phyloP scores from a whole-genome alignment of 2,113 vertebrate species.

The Aepyceros melampus region DNA sequence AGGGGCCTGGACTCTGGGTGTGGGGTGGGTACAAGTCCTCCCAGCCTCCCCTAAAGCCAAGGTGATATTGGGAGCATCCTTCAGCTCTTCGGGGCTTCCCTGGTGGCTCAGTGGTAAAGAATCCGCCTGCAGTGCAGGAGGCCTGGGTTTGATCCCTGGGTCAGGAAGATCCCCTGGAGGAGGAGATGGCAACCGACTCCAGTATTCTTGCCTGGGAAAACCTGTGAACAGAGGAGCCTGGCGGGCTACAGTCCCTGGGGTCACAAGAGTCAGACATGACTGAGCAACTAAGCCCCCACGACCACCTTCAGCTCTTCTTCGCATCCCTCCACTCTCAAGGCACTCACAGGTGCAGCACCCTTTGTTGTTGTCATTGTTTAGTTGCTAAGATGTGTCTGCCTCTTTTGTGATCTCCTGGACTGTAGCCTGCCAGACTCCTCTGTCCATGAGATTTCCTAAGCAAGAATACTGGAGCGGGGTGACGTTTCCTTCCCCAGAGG shows the following conservation, averaged over 20 bases:
- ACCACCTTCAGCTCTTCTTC: neutral
- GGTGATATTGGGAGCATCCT: fast-evolving
- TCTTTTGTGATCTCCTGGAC: neutral
- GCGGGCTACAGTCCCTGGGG: neutral
- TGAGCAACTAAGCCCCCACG: neutral
- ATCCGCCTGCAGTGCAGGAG: neutral
- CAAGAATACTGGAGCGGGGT: neutral
- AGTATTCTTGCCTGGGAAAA: neutral
- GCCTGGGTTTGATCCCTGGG: neutral
- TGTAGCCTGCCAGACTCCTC: neutral
- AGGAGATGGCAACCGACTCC: neutral
- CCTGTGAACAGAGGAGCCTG: neutral
- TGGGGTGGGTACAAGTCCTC: neutral
- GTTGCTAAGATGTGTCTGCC: neutral
- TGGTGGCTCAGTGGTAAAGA: neutral
- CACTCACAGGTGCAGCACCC: neutral
- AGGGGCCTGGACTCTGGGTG: too few relatives aligned
- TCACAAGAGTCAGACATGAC: neutral
- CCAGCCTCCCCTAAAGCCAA: neutral
- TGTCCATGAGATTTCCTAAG: neutral
- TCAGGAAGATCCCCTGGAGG: neutral
- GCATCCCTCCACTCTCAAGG: neutral
- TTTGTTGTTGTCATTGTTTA: neutral
- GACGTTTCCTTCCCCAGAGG: neutral
- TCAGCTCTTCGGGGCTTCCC: neutral